Evolutionary conservation across 2,113 vertebrate species (phyloP), one percentile per base, ranked within the genome.

Genomic region (Maccullochella peelii): DNA sequence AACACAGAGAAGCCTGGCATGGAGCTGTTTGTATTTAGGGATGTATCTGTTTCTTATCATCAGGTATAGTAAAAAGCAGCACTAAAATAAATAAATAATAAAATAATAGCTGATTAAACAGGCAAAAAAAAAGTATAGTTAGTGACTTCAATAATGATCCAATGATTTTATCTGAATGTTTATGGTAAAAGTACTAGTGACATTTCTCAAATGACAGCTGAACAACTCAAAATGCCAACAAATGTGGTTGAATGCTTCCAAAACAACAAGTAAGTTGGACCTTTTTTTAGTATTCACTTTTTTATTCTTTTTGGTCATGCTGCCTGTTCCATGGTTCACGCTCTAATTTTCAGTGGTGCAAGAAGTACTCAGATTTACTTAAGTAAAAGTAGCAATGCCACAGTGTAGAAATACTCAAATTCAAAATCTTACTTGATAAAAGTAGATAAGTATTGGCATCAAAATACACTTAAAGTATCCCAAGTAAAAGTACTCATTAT

Each of bases 1-100:
- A 75, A 82, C 52, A 33, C 25, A 68, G 38, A 57, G 52, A 57
- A 49, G 33, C 50, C n/a, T 8, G 23, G 30, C 66, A 21, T 49
- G 10, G 47, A 25, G 50, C 42, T 33, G 69, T 79, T 12, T 42
- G 40, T 42, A 47, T 40, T 40, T 40, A 9, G 7, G 8, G 40
- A 40, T 21, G 18, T 8, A 33, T 69, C 47, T 4, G 3, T 36
- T 52, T 44, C 23, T 65, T 4, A 47, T 47, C 40, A 47, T 47
- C 40, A 47, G 14, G 5, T 67, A 40, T 49, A 20, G 16, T 30
- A 21, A 20, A 8, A 52, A 54, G 12, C 25, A 42, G 21, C n/a
- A n/a, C n/a, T n/a, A n/a, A n/a, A n/a, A n/a, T n/a, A n/a, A n/a
- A n/a, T n/a, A n/a, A n/a, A n/a, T n/a, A n/a, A n/a, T n/a, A n/a